Evolutionary conservation across 2,797 vertebrate genomes (phyloP), one percentile per base, ranked within the genome.

Genomic region (Lepus oiostolus): DNA sequence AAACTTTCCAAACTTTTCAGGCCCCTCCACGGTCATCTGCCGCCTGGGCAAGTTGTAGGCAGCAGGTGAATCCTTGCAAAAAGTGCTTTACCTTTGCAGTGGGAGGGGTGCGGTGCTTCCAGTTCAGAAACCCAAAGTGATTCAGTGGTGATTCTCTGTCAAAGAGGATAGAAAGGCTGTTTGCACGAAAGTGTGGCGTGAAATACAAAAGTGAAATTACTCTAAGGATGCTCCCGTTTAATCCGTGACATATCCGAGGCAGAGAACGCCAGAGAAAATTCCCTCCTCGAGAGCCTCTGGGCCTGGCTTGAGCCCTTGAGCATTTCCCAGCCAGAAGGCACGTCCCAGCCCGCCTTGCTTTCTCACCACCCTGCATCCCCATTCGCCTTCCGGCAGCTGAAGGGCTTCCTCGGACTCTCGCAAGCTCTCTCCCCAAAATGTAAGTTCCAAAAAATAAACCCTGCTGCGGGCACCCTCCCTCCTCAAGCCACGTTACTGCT

Each of bases 311-410:
- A 83, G 58, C 74, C 22, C 68, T 16, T 52, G 60, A 42, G 68
- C n/a, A 19, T 17, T 71, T 90, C 70, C 79, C 85, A 54, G 82
- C 77, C 94, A 95, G 92, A 87, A 94, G 93, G 47, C 88, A 50
- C 4, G 5, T 76, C 67, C 38, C 11, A 32, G 12, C 72, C 92
- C 16, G 0, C 26, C 86, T 80, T 60, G 6, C 68, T 50, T 90
- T 71, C 89, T 95, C 35, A 16, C 77, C 24, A 21, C 92, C 54
- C 80, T 52, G 30, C 21, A 30, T 54, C 77, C n/a, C 65, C 47
- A 12, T 67, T 80, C 79, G 70, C 80, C 32, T 52, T 35, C 32
- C 35, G 62, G 52, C 72, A 54, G 65, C 84, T 16, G 22, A 67
- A 42, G 16, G 17, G 67, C 60, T 85, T 28, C 28, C 74, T 85